phyloP scores from a whole-genome alignment of 2,113 vertebrate species.

The Oxygymnocypris stewartii region DNA sequence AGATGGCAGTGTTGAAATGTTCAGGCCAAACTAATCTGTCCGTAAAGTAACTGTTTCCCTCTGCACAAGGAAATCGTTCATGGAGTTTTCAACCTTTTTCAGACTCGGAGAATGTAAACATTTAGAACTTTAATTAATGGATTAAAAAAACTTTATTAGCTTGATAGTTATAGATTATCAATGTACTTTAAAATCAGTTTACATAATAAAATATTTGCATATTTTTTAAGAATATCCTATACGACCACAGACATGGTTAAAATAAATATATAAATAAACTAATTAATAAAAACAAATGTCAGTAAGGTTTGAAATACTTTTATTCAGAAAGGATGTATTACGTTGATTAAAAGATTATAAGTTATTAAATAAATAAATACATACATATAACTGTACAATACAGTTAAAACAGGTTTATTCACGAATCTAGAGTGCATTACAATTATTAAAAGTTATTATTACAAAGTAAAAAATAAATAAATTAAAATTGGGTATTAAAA shows the following conservation, averaged over 20 bases:
- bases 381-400: neutral
- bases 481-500: neutral
- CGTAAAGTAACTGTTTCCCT: neutral
- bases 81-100: neutral
- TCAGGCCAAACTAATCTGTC: neutral
- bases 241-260: neutral
- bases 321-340: no score
- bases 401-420: neutral
- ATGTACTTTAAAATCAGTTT: neutral
- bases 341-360: no score
- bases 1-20: constrained; percentile 47
- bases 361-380: neutral
- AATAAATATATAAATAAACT: neutral
- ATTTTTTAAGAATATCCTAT: neutral
- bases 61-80: neutral
- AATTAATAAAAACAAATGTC: no score
- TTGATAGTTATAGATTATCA: neutral
- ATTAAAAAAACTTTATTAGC: neutral
- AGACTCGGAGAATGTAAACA: neutral
- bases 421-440: neutral
- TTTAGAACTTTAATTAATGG: neutral
- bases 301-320: no score
- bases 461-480: neutral
- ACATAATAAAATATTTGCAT: neutral
- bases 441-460: neutral